Evolutionary conservation across 2,888 invertebrate genomes (phyloP).

Genomic region (Nephrocerus scutellatus): DNA sequence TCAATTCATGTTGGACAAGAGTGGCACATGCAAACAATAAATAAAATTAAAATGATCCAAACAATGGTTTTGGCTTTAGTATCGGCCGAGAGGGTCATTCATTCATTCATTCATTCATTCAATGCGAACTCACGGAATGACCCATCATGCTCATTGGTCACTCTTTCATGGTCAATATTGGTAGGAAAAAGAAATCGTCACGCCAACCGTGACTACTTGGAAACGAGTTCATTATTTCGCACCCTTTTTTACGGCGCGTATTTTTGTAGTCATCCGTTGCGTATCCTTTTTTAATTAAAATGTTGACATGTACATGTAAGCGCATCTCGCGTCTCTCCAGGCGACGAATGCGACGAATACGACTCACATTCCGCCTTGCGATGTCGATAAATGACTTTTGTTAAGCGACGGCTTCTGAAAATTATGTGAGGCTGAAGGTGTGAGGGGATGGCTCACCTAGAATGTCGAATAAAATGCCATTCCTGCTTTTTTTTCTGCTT

Average conservation of each 20-base stretch:
- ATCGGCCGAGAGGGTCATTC: conserved; percentile 4
- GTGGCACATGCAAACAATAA: conserved; percentile 47
- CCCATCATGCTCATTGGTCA: conserved; percentile 18
- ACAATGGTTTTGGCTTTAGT: conserved; percentile 29
- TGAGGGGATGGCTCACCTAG: too few species aligned
- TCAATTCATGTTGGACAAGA: too few species aligned
- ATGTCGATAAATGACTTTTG: conserved; percentile 12
- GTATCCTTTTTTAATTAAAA: conserved; percentile 49
- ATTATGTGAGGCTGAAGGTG: too few species aligned
- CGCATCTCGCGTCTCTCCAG: conserved; percentile 25
- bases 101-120: too few species aligned
- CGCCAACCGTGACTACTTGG: conserved; percentile 43
- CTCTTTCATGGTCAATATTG: conserved; percentile 33
- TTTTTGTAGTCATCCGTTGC: conserved; percentile 28
- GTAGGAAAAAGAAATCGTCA: conserved; percentile 46
- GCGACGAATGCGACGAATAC: conserved; percentile 17
- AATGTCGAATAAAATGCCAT: too few species aligned
- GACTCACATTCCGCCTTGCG: conserved; percentile 1
- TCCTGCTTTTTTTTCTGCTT: too few species aligned
- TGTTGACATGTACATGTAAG: conserved; percentile 47
- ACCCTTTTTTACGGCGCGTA: conserved; percentile 32
- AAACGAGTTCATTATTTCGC: conserved; percentile 46
- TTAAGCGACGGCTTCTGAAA: too few species aligned
- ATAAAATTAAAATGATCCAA: conserved; percentile 49
- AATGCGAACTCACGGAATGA: conserved; percentile 3